A percentile compares a stretch with the other conserved stretches of the same genome.
These are phyloP conservation scores for Zaprionus davidi DNA, from an alignment of 1,140 invertebrate genomes.

Conservation along the genomic window DNA sequence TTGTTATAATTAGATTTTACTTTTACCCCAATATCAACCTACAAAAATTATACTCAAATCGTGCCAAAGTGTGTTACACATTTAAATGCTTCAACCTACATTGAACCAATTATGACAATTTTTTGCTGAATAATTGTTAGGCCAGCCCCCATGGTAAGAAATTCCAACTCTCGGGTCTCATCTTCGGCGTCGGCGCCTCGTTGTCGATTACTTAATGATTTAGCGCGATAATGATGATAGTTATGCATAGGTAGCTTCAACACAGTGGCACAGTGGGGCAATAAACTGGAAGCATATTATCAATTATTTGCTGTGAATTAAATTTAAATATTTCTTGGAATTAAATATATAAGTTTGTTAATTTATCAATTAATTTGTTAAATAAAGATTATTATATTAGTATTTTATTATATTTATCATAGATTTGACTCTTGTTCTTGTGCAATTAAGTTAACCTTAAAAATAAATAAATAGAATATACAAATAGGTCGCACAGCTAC, in stretches of 20 bases:
- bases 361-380: too few relatives aligned
- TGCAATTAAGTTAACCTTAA: too few relatives aligned
- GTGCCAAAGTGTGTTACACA: conserved; percentile 60
- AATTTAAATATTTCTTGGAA: not conserved
- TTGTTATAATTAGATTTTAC: conserved; percentile 46
- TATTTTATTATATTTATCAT: too few relatives aligned
- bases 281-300: not conserved
- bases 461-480: too few relatives aligned
- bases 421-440: too few relatives aligned
- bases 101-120: conserved; percentile 71
- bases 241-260: conserved; percentile 31
- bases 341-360: too few relatives aligned
- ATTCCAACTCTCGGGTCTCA: not conserved
- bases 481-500: too few relatives aligned
- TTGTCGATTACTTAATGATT: conserved; percentile 16
- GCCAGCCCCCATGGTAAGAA: conserved; percentile 8
- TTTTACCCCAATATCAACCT: conserved; percentile 45
- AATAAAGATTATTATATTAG: too few relatives aligned
- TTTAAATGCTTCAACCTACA: conserved; percentile 73
- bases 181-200: not conserved
- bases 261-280: not conserved
- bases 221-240: conserved; percentile 39
- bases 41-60: conserved; percentile 53
- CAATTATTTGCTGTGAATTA: not conserved
- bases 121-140: conserved; percentile 44